These are phyloP conservation scores for Aleiodes alternator DNA, from an alignment of 2,888 invertebrate species.

Conservation along the genomic window DNA sequence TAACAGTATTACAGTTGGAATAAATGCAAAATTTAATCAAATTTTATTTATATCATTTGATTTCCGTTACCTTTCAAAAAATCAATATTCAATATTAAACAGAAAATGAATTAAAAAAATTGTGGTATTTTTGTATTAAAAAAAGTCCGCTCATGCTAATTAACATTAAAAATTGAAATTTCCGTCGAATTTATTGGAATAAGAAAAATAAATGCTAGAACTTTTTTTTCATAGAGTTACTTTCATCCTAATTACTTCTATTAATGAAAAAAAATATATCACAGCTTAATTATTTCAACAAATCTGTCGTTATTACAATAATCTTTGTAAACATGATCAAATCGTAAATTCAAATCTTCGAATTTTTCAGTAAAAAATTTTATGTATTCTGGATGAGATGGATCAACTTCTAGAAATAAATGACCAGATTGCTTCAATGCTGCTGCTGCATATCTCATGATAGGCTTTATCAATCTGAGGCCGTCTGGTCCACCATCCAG, in stretches of 20 bases:
- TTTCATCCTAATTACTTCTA: too few relatives aligned
- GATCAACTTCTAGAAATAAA: constrained; percentile 79
- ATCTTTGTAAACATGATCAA: constrained; percentile 76
- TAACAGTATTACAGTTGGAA: constrained; percentile 45
- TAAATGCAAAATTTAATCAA: constrained; percentile 21
- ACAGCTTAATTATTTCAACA: constrained; percentile 75
- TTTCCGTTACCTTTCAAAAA: constrained; percentile 60
- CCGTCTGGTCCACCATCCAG: constrained; percentile 83
- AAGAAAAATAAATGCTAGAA: too few relatives aligned
- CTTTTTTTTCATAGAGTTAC: neutral
- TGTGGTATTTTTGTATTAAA: too few relatives aligned
- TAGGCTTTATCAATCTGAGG: constrained; percentile 77
- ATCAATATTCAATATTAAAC: constrained; percentile 5
- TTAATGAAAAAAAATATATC: too few relatives aligned
- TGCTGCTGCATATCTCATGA: constrained; percentile 77
- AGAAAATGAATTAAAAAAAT: neutral
- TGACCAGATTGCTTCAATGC: constrained; percentile 76
- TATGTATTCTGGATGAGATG: constrained; percentile 77
- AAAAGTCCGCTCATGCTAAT: too few relatives aligned
- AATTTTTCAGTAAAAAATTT: constrained; percentile 75
- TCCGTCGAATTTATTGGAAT: too few relatives aligned
- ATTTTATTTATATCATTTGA: constrained; percentile 46
- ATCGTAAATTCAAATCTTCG: constrained; percentile 70
- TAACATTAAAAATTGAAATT: too few relatives aligned
- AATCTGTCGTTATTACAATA: constrained; percentile 78